Conservation (phyloP, 1,140 invertebrate genomes). For the Aphis gossypii region DNA sequence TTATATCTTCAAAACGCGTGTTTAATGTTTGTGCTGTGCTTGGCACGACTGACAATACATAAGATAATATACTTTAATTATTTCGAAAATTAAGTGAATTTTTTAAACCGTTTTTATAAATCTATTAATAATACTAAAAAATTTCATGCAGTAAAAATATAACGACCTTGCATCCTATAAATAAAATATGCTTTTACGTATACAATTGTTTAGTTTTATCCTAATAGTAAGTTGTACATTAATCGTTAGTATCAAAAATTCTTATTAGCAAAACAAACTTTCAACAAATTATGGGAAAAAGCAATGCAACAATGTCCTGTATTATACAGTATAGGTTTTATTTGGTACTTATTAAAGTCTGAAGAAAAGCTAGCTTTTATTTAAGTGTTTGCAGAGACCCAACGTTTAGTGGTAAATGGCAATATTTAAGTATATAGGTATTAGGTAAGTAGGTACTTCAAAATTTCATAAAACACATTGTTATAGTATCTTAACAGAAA, state of each 20-base stretch:
- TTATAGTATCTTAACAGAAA: too few species aligned
- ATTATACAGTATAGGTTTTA: not conserved
- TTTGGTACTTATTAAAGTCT: not conserved
- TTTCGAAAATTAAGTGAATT: not conserved
- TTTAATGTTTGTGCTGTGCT: not conserved
- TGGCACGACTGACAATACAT: not conserved
- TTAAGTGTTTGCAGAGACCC: not conserved
- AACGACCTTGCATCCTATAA: not conserved
- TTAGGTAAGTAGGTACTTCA: too few species aligned
- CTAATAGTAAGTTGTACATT: not conserved
- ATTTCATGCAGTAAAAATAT: not conserved
- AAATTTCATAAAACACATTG: not conserved
- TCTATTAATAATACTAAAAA: not conserved
- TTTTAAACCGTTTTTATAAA: not conserved
- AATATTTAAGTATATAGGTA: not conserved
- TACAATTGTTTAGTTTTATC: not conserved
- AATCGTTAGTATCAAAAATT: not conserved
- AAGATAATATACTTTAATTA: not conserved
- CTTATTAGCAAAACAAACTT: not conserved
- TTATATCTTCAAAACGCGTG: not conserved
- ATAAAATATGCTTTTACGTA: not conserved
- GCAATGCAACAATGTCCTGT: not conserved
- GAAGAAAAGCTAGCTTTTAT: not conserved
- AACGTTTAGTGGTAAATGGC: too few species aligned
- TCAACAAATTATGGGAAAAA: not conserved